Conservation (phyloP, 2,113 vertebrate species). For the Benitochromis conjunctus region DNA sequence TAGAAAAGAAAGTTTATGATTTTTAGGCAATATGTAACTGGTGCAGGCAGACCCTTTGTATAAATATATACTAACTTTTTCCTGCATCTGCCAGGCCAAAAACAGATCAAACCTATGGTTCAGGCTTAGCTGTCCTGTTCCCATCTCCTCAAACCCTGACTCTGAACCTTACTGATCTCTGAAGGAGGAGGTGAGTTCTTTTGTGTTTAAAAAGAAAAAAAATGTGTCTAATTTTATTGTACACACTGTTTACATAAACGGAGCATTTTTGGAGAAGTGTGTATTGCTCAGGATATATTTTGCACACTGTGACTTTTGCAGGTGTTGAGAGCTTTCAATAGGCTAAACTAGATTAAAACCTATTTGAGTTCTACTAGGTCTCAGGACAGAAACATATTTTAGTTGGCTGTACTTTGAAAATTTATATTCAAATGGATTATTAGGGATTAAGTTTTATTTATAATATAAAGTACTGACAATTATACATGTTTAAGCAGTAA, state of each 20-base stretch:
- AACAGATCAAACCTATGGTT: too few species aligned
- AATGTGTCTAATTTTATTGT: background rate
- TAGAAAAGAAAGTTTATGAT: too few species aligned
- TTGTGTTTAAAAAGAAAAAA: background rate
- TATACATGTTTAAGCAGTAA: rapidly evolving
- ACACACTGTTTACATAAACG: background rate
- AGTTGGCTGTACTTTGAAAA: background rate
- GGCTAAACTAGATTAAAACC: background rate
- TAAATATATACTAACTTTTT: background rate
- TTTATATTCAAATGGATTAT: background rate
- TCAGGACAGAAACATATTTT: background rate
- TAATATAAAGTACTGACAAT: background rate
- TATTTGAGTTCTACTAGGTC: background rate
- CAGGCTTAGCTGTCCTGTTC: too few species aligned
- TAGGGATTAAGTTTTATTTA: background rate
- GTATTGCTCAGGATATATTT: background rate
- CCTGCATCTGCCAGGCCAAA: background rate
- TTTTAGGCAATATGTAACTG: too few species aligned
- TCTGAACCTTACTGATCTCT: too few species aligned
- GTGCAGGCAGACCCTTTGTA: background rate
- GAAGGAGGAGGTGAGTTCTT: background rate
- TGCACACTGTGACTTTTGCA: background rate
- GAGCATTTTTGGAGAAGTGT: background rate
- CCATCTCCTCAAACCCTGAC: too few species aligned
- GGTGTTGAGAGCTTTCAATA: background rate